Conservation (phyloP, 2,113 vertebrate species). For the Tauraco erythrolophus region DNA sequence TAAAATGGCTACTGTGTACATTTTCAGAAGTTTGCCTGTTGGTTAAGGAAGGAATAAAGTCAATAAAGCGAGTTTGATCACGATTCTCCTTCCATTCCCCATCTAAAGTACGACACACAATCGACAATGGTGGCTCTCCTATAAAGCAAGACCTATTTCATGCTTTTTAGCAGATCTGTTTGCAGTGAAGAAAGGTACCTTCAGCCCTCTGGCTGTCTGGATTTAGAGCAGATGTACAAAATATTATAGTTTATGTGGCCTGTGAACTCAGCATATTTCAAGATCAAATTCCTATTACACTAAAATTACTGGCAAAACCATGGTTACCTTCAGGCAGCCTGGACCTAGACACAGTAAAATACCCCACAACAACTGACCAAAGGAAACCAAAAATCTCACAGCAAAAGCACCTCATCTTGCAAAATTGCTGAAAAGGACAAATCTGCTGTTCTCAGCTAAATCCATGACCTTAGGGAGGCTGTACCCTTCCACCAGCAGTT, state of each 20-base stretch:
- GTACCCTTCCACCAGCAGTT: not conserved
- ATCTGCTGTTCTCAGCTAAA: conserved; percentile 14
- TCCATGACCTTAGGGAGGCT: not conserved
- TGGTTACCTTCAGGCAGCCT: not conserved
- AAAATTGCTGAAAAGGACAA: not conserved
- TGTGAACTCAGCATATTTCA: not conserved
- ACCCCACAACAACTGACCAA: not conserved
- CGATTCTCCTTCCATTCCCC: not conserved
- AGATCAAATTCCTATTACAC: not conserved
- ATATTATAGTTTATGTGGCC: not conserved
- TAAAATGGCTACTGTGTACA: not conserved
- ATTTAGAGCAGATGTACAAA: not conserved
- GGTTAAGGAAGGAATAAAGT: conserved; percentile 16
- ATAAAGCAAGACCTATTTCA: not conserved
- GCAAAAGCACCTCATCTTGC: not conserved
- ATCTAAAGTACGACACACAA: not conserved
- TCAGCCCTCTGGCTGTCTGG: not conserved
- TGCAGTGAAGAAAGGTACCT: not conserved
- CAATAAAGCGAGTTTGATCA: conserved; percentile 1
- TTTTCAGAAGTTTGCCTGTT: not conserved
- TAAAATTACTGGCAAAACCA: not conserved
- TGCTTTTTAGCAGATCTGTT: not conserved
- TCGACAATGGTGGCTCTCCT: not conserved
- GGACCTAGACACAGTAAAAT: not conserved
- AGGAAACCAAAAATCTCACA: not conserved